A percentile compares a stretch with the other conserved stretches of the same genome.
Conservation (phyloP, 1,140 invertebrate genomes). For the Bradysia coprophila region DNA sequence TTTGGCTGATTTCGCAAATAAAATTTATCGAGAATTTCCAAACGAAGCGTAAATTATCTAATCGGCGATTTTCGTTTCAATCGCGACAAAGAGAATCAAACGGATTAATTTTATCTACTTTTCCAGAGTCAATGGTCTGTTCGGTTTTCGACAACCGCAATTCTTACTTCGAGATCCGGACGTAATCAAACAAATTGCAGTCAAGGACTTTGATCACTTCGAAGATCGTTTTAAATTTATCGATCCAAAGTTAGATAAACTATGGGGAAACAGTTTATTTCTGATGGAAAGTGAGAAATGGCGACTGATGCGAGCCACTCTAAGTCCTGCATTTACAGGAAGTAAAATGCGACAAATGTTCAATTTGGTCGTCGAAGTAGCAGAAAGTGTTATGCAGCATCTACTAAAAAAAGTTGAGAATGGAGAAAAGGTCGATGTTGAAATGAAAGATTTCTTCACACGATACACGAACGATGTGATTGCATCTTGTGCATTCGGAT, state of each 20-base stretch:
- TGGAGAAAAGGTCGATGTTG: neutral
- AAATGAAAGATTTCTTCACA: slow-evolving; percentile 15
- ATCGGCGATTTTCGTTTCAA: slow-evolving; percentile 7
- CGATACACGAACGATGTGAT: too few relatives aligned
- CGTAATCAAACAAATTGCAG: slow-evolving; percentile 15
- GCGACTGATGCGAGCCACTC: slow-evolving; percentile 24
- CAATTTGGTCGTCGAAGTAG: slow-evolving; percentile 13
- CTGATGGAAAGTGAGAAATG: slow-evolving; percentile 21
- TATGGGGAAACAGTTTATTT: slow-evolving; percentile 19
- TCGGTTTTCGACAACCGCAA: slow-evolving; percentile 14
- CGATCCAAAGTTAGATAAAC: slow-evolving; percentile 9
- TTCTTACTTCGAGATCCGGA: slow-evolving; percentile 21
- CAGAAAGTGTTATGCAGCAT: neutral
- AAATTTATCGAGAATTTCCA: neutral
- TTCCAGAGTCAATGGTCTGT: slow-evolving; percentile 4
- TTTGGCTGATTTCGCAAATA: neutral
- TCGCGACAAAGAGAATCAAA: neutral
- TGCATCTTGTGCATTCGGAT: slow-evolving; percentile 24
- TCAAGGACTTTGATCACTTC: too few relatives aligned
- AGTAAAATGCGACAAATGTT: too few relatives aligned
- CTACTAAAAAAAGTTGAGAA: neutral
- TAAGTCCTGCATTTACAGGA: slow-evolving; percentile 29
- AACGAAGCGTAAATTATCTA: neutral
- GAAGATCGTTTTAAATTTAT: slow-evolving; percentile 18
- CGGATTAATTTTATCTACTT: neutral